Base-by-base conservation (phyloP, 2,797 vertebrate genomes). In the Sciaenops ocellatus region DNA sequence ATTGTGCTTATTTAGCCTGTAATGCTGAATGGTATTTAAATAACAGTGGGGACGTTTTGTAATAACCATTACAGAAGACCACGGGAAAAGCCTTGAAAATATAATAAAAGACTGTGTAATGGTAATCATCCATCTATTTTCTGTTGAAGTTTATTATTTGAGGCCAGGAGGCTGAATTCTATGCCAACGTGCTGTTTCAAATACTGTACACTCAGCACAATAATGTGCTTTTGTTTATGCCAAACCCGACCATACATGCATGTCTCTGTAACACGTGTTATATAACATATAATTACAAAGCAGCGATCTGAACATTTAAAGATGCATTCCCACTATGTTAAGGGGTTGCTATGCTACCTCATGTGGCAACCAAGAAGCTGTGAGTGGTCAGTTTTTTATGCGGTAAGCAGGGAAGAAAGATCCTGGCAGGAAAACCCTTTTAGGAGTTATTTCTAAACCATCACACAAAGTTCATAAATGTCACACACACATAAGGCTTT, bases 371-470 rank as follows among this genome's bases (percentile, higher is more conserved):
- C 79, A 82, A 66, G 69, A 76, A 77, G 74, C 67, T 63, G 41
- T 54, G 50, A 75, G 57, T 1, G 6, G 24, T 42, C 47, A 60
- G 63, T 51, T 76, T 55, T 81, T 79, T 46, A 5, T 64, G 66
- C 26, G 63, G 47, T 28, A 13, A 51, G 50, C 22, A 13, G 51
- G 18, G 38, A 57, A 52, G 30, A 63, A 57, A 57, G 74, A 75
- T 54, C 73, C 24, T 73, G 51, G 78, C 80, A 82, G 76, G 78
- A 69, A 85, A 85, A 80, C 30, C 70, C 79, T 83, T 89, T 84
- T 52, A 80, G 65, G 66, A 78, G 62, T 68, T 75, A 50, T 74
- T 74, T 73, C 46, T 78, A 52, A 68, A 82, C 82, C 80, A 78
- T 85, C 57, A 57, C 72, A 52, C 62, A 52, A 57, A 70, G 68